A percentile compares a stretch with the other conserved stretches of the same genome.
Evolutionary conservation across 2,113 vertebrate genomes (phyloP).

Genomic region (Pheucticus melanocephalus): DNA sequence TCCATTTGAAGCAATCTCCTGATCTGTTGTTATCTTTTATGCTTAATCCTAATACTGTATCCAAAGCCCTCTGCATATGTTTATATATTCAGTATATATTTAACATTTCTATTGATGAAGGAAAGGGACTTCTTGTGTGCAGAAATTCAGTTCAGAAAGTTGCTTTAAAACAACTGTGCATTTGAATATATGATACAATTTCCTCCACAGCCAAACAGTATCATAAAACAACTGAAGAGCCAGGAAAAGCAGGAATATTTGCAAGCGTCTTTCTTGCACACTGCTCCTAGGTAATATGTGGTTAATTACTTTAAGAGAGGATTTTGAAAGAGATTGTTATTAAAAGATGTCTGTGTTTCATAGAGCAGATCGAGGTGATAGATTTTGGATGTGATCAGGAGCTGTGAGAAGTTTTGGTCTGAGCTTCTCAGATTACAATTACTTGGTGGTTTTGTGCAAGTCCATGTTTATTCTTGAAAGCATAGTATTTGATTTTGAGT

Average conservation of each 20-base stretch:
- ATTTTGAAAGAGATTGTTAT: not conserved
- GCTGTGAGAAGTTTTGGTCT: not conserved
- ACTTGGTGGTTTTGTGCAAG: not conserved
- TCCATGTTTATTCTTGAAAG: not conserved
- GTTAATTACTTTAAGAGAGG: not conserved
- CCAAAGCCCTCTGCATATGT: not conserved
- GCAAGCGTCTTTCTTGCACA: not conserved
- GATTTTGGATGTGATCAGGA: not conserved
- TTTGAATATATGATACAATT: not conserved
- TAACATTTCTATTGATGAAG: not conserved
- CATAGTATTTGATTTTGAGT: not conserved
- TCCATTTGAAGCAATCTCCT: not conserved
- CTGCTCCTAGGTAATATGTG: not conserved
- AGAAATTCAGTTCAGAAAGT: not conserved
- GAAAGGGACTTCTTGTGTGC: not conserved
- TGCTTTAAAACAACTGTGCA: not conserved
- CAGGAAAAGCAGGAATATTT: not conserved
- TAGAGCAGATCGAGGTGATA: not conserved
- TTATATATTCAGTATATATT: not conserved
- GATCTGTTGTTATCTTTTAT: not conserved
- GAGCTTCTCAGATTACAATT: not conserved
- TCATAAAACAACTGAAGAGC: not conserved
- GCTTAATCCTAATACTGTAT: not conserved
- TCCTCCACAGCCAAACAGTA: not conserved
- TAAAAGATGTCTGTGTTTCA: not conserved